Conservation (phyloP, 2,113 vertebrate genomes). For the Ochotona princeps region DNA sequence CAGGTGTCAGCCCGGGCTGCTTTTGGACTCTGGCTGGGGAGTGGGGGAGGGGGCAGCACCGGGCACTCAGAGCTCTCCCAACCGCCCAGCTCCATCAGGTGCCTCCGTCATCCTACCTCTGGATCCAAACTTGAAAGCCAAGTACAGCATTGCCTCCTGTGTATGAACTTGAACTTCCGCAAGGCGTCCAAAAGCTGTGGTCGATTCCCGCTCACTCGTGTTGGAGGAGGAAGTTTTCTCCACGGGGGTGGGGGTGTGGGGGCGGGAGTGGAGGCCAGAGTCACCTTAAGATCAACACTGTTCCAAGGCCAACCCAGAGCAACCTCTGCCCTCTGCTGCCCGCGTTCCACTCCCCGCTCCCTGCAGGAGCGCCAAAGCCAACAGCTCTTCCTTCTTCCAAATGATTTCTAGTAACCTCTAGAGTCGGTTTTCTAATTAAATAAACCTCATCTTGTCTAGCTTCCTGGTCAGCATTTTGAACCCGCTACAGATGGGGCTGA, state of each 20-base stretch:
- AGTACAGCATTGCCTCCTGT: not conserved
- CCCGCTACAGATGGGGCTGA: conserved; percentile 94
- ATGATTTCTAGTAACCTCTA: conserved; percentile 90
- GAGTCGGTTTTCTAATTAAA: conserved; percentile 92
- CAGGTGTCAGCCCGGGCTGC: conserved; percentile 2
- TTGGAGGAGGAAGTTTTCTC: not conserved
- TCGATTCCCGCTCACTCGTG: not conserved
- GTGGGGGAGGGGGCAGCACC: not conserved
- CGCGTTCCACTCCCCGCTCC: conserved; percentile 59
- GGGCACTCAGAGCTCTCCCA: not conserved
- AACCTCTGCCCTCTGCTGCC: not conserved
- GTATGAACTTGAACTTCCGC: not conserved
- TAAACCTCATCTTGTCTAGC: conserved; percentile 93
- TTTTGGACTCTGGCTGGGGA: conserved; percentile 1
- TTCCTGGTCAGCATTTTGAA: conserved; percentile 96
- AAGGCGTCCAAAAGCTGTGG: not conserved
- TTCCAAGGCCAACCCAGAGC: no score
- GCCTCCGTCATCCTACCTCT: not conserved
- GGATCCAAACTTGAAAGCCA: conserved; percentile 67
- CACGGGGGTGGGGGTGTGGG: not conserved
- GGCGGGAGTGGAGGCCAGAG: not conserved
- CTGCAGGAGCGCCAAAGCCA: conserved; percentile 76
- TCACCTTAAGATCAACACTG: no score
- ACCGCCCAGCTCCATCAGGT: not conserved
- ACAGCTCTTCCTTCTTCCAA: conserved; percentile 87